Base-by-base conservation (phyloP, 2,113 vertebrate species). In the Phodopus roborovskii region DNA sequence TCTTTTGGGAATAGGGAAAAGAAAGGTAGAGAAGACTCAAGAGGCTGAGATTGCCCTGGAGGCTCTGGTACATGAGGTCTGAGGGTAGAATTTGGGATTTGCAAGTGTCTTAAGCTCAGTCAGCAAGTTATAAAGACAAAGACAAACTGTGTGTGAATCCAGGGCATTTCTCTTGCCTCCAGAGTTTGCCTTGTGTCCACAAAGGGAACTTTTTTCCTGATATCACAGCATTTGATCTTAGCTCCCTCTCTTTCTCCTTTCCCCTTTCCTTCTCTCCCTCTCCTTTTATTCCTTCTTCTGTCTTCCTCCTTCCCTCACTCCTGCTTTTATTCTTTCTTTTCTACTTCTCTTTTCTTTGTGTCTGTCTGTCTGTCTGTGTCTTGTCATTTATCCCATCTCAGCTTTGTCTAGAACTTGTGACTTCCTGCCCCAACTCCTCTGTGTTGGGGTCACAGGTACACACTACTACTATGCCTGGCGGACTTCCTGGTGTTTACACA, bases 101-200 rank as follows among this genome's bases (percentile, higher is more conserved):
- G 53, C 15, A 82, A 89, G 36, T 2, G 0, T 88, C 73, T 84
- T 78, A 20, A 88, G 28, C 10, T 64, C 71, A 19, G 3, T 45
- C 36, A 33, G 24, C 45, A n/a, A 74, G 19, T 36, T 95, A 62
- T 86, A n/a, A 91, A 75, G 66, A n/a, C 30, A 93, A 94, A 91
- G 62, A 73, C 42, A 79, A 48, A 33, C 22, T 58, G n/a, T 36
- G 20, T 15, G 1, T 73, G 6, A 42, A 83, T 30, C n/a, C 12
- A 45, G 22, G 39, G 48, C 30, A 20, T 64, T 92, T 9, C 4
- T 89, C 91, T 81, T 26, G 75, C n/a, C 79, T 53, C 84, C 45
- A 36, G 0, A 33, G 20, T 42, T 82, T 87, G 7, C 0, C 50
- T 3, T 36, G 8, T 84, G 26, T 16, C 28, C 30, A 45, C 0